Evolutionary conservation across 2,888 invertebrate genomes (phyloP).

Genomic region (Cosmorhoe ocellata): DNA sequence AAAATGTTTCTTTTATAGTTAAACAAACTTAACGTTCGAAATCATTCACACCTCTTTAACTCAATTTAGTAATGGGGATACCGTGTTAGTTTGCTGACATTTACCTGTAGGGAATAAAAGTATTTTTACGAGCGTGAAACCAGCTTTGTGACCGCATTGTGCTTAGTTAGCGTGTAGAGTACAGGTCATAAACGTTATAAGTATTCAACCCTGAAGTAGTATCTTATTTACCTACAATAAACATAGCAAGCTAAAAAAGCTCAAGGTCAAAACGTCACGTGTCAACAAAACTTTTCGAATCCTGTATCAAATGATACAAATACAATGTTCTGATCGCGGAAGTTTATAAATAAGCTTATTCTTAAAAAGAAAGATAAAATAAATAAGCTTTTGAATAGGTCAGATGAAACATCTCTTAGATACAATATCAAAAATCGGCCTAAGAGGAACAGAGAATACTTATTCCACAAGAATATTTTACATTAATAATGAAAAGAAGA

Average conservation of each 20-base stretch:
- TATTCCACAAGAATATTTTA: not conserved
- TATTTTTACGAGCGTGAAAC: slow-evolving; percentile 34
- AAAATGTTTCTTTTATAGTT: too few species aligned
- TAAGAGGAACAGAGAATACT: not conserved
- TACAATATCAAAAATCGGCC: too few species aligned
- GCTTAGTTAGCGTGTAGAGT: slow-evolving; percentile 25
- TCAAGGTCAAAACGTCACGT: too few species aligned
- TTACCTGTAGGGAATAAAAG: slow-evolving; percentile 34
- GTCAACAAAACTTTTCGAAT: too few species aligned
- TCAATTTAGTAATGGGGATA: slow-evolving; percentile 12
- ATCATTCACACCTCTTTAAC: slow-evolving; percentile 11
- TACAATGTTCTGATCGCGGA: too few species aligned
- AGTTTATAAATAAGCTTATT: too few species aligned
- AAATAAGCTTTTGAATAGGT: too few species aligned
- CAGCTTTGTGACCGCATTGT: slow-evolving; percentile 24
- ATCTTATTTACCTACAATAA: not conserved
- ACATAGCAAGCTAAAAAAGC: too few species aligned
- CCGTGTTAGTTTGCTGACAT: slow-evolving; percentile 22
- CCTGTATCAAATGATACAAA: too few species aligned
- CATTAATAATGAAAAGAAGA: not conserved
- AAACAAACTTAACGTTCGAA: not conserved
- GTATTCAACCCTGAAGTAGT: slow-evolving; percentile 9
- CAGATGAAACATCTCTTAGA: too few species aligned
- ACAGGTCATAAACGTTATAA: slow-evolving; percentile 32
- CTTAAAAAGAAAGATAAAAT: too few species aligned